Conservation (phyloP, 37 sponge, comb jelly and placozoan genomes). For the Bolinopsis microptera region DNA sequence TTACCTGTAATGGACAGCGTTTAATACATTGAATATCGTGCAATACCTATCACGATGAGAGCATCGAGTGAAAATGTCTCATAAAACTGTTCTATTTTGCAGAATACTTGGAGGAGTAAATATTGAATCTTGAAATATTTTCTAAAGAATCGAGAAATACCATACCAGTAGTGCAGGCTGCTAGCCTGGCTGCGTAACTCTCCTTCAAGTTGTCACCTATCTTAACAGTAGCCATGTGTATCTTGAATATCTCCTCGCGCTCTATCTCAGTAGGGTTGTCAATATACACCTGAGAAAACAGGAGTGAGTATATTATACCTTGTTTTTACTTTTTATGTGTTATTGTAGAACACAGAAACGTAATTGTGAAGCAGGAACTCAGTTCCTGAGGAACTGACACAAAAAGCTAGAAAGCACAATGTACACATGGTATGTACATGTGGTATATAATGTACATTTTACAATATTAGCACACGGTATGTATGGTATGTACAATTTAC, state of each 20-base stretch:
- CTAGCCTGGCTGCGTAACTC: not conserved
- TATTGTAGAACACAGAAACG: too few relatives aligned
- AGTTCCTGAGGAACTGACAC: not conserved
- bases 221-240: not conserved
- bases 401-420: not conserved
- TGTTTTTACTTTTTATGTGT: too few relatives aligned
- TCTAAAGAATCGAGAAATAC: not conserved
- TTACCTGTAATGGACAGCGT: slow-evolving; percentile 1
- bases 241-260: slow-evolving; percentile 34
- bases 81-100: not conserved
- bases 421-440: too few relatives aligned
- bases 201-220: not conserved
- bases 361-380: not conserved
- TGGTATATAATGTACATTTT: too few relatives aligned
- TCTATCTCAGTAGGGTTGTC: slow-evolving; percentile 13
- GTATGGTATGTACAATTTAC: too few relatives aligned
- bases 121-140: not conserved
- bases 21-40: not conserved
- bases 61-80: too few relatives aligned
- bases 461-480: too few relatives aligned
- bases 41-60: too few relatives aligned
- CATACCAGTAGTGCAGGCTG: slow-evolving; percentile 28
- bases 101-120: not conserved
- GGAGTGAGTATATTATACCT: too few relatives aligned
- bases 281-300: slow-evolving; percentile 25